Evolutionary conservation across 2,113 vertebrate genomes (phyloP).

Genomic region (Marmota flaviventris): DNA sequence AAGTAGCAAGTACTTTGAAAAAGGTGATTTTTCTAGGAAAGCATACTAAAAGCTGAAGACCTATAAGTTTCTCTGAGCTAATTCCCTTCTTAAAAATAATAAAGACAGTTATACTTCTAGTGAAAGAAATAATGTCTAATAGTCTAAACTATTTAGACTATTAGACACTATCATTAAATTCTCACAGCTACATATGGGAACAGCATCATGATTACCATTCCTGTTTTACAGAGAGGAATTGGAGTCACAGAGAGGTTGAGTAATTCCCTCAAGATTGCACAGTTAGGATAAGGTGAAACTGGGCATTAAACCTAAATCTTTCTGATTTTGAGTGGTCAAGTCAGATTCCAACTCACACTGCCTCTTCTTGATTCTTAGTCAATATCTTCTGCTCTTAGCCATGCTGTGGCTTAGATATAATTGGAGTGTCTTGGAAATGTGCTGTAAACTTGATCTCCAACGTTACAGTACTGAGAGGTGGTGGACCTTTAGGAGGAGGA

Average conservation of each 20-base stretch:
- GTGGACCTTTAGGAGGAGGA: not conserved
- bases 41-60: not conserved
- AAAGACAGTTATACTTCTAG: not conserved
- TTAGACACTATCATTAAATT: not conserved
- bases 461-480: not conserved
- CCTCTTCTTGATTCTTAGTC: not conserved
- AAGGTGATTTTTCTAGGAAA: not conserved
- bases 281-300: not conserved
- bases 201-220: not conserved
- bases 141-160: not conserved
- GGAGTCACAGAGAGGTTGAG: not conserved
- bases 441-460: not conserved
- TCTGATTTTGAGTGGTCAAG: not conserved
- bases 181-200: not conserved
- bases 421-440: not conserved
- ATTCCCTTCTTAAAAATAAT: constrained; percentile 13
- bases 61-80: not conserved
- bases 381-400: not conserved
- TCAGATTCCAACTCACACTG: not conserved
- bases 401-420: too few relatives aligned
- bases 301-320: not conserved
- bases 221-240: not conserved
- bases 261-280: not conserved
- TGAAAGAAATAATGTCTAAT: not conserved
- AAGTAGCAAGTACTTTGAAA: constrained; percentile 7